A percentile compares a stretch with the other conserved stretches of the same genome.
These are phyloP conservation scores for Triops longicaudatus DNA, from an alignment of 1,140 invertebrate species.

Conservation along the genomic window DNA sequence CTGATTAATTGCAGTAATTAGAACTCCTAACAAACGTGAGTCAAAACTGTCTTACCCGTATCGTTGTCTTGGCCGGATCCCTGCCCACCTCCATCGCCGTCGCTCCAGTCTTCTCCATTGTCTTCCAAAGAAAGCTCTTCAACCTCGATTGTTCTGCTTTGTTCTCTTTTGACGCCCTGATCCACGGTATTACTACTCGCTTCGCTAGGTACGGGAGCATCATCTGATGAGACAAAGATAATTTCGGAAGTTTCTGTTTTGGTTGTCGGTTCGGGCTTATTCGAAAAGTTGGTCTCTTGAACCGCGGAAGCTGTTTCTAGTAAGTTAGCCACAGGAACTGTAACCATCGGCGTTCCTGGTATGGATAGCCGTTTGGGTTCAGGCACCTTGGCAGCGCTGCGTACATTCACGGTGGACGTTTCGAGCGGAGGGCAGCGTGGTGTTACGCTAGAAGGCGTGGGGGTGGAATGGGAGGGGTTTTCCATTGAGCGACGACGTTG, in stretches of 20 bases:
- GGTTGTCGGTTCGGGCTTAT: not conserved
- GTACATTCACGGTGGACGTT: not conserved
- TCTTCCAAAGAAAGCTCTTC: not conserved
- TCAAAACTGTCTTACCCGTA: not conserved
- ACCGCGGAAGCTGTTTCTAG: not conserved
- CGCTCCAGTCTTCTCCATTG: slow-evolving; percentile 7
- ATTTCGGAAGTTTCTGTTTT: not conserved
- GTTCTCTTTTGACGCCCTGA: not conserved
- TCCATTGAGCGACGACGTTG: not conserved
- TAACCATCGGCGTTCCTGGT: not conserved
- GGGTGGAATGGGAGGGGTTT: not conserved
- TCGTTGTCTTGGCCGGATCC: not conserved
- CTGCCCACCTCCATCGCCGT: not conserved
- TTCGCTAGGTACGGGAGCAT: not conserved
- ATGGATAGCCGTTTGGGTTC: not conserved
- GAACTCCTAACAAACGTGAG: not conserved
- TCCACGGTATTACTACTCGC: not conserved
- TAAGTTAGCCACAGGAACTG: not conserved
- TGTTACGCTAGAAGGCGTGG: not conserved
- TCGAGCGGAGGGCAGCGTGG: not conserved
- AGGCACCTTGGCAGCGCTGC: not conserved
- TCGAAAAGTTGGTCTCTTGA: not conserved
- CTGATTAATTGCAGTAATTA: not conserved
- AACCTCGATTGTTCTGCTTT: not conserved
- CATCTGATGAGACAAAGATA: not conserved